These are phyloP conservation scores for Microplitis demolitor DNA, from an alignment of 1,140 invertebrate genomes.

Conservation along the genomic window DNA sequence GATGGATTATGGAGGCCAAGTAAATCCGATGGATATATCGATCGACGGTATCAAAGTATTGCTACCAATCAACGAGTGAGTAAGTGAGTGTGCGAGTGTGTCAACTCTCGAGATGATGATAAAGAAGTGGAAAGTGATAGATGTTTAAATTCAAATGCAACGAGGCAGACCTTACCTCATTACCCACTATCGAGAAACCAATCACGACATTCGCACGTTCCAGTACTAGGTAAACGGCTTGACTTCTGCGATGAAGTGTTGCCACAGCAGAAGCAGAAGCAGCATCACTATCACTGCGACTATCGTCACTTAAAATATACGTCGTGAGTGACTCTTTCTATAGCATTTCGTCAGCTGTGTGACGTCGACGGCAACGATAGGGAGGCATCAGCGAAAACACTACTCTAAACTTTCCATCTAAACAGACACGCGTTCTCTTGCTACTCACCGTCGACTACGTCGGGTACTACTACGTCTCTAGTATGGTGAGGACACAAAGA, in stretches of 20 bases:
- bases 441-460: not conserved
- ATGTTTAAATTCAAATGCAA: slow-evolving; percentile 28
- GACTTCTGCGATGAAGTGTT: not conserved
- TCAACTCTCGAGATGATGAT: not conserved
- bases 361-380: not conserved
- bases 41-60: not conserved
- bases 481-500: too few relatives aligned
- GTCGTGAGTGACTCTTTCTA: not conserved
- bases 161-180: slow-evolving; percentile 12
- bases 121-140: not conserved
- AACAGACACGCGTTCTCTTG: not conserved
- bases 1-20: too few relatives aligned
- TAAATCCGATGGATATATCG: too few relatives aligned
- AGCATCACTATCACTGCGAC: too few relatives aligned
- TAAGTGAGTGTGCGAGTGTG: not conserved
- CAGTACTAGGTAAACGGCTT: too few relatives aligned
- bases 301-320: slow-evolving; percentile 19
- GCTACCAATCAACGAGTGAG: not conserved
- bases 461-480: too few relatives aligned
- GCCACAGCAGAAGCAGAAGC: not conserved
- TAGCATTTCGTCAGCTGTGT: not conserved
- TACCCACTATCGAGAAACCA: slow-evolving; percentile 29
- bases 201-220: slow-evolving; percentile 13
- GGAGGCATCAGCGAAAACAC: not conserved
- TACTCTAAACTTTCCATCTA: not conserved